Evolutionary conservation across 2,113 vertebrate genomes (phyloP), one percentile per base, ranked within the genome.

Genomic region (Cairina moschata): DNA sequence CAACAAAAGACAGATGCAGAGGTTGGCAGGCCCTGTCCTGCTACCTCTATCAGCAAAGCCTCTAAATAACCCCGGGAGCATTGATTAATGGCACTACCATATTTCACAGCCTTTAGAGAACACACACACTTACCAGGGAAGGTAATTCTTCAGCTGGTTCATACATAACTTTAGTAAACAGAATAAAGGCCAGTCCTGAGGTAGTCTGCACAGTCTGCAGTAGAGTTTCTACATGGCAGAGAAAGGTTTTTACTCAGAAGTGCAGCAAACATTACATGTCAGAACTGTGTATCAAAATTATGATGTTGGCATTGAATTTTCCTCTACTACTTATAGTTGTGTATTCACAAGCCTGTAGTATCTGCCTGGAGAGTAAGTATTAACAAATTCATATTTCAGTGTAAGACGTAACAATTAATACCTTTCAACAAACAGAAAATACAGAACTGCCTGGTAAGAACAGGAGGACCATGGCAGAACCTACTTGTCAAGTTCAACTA

Each of bases 201-300:
- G 99, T 99, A 48, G 98, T 99, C 95, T 98, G 99, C 73, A 99
- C 97, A 25, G 98, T 98, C 96, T 99, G 99, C 90, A 99, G 93
- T 6, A 99, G 98, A 42, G 98, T 98, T 97, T 98, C 99, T 99
- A 65, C 6, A 81, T 0, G 9, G 71, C 25, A 91, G 21, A 72
- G 77, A 50, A 56, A 90, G 23, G 31, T 6, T 7, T 79, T 69
- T 9, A 73, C 34, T 25, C 69, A 25, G 65, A 32, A 79, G 54
- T 15, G 17, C 18, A 92, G 54, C 32, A 78, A 88, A 77, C 23
- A 28, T 2, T 26, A 5, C 6, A 25, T 38, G 31, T 31, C 38
- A 71, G 3, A 94, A 58, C 21, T 31, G 44, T 0, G 1, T 6
- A 54, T 13, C 21, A 65, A 31, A 84, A 54, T 20, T n/a, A 22